Base-by-base conservation (phyloP, 2,797 vertebrate genomes). In the Novumbra hubbsi region DNA sequence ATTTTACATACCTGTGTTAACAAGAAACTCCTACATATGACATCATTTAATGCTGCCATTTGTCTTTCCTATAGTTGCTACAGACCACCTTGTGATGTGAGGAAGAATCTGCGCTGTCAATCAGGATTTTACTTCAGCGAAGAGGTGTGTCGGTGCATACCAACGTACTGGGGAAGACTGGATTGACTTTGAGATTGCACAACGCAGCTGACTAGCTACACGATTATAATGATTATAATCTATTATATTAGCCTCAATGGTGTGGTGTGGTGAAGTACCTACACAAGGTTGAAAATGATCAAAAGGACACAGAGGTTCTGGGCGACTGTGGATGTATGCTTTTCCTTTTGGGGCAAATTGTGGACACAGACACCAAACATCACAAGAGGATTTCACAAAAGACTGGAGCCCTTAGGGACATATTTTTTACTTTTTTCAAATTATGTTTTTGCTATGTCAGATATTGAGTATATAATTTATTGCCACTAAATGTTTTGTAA, bases 391-490 rank as follows among this genome's bases (percentile, higher is more conserved):
- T 57, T 70, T 68, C 45, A 75, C 68, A 69, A 68, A 78, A 68
- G 60, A 72, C 67, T 57, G 76, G 85, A 71, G 77, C 91, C 82
- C 91, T 82, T 83, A 87, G 84, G 77, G 78, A 73, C 81, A 71
- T 83, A 78, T 77, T 81, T 77, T 85, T 85, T 86, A 73, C 73
- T 73, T 83, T 85, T 83, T 85, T 67, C 86, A 81, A 85, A 85
- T 86, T 86, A 81, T 91, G 88, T 93, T 94, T 94, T 96, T 95
- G 88, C 87, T 90, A 91, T 92, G 91, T 87, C 94, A 94, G 93
- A 95, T 94, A 95, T 95, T 95, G 94, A 96, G 93, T 96, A 95
- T 97, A 96, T 99, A 98, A 99, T 98, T 99, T 99, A 99, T 99
- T 96, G 93, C 94, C 94, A 95, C 94, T 96, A 96, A 97, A 93